A percentile compares a stretch with the other conserved stretches of the same genome.
phyloP scores from a whole-genome alignment of 92 coral and sea anemone species.

The Galaxea fascicularis region DNA sequence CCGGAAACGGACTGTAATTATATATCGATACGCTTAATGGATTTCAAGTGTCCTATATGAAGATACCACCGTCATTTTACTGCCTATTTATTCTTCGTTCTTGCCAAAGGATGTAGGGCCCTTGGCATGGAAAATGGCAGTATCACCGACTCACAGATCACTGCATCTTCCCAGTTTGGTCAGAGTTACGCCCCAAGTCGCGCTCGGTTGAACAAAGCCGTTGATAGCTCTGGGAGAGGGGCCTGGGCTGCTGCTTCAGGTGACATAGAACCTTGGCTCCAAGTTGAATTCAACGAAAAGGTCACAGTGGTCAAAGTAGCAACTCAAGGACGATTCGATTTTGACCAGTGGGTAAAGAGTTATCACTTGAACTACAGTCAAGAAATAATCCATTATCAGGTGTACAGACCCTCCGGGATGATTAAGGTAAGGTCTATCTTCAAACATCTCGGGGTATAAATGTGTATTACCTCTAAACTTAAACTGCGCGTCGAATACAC shows the following conservation, averaged over 20 bases:
- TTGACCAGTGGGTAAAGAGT: conserved; percentile 24
- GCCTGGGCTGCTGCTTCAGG: neutral
- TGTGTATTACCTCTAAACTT: neutral
- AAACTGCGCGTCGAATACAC: too few relatives aligned
- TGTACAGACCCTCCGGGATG: conserved; percentile 13
- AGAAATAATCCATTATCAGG: conserved; percentile 1
- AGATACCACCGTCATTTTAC: too few relatives aligned
- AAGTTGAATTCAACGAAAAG: conserved; percentile 36
- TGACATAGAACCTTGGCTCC: conserved; percentile 18
- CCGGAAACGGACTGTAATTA: too few relatives aligned
- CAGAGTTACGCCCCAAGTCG: neutral
- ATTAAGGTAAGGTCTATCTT: neutral
- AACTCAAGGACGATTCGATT: conserved; percentile 31
- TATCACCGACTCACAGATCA: conserved; percentile 33
- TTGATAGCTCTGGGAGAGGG: neutral
- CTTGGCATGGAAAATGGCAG: conserved; percentile 38
- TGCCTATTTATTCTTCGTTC: neutral
- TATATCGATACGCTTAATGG: too few relatives aligned
- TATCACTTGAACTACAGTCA: conserved; percentile 2
- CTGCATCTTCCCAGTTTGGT: neutral
- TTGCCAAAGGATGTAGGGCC: conserved; percentile 19
- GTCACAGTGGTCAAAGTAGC: conserved; percentile 17
- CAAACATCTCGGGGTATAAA: too few relatives aligned
- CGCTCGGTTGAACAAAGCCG: conserved; percentile 12
- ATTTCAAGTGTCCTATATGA: too few relatives aligned